Percentiles rank a stretch among this genome's conserved stretches.
Evolutionary conservation across 2,888 invertebrate genomes (phyloP).

Genomic region (Dastarcus helophoroides): DNA sequence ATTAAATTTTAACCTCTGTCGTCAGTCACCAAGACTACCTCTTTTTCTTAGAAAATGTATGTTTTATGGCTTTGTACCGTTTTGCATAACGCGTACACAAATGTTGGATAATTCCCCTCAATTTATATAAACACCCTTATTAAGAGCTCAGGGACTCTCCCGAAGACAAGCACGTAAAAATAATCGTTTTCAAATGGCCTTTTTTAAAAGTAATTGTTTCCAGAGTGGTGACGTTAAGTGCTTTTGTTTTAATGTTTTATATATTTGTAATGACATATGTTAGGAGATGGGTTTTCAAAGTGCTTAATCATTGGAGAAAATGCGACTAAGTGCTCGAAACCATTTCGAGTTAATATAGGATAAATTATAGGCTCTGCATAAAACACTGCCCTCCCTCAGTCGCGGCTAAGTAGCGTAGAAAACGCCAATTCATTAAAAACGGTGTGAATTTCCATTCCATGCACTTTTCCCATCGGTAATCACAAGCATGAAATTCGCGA

Average conservation of each 20-base stretch:
- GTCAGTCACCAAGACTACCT: no score
- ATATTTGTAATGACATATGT: constrained; percentile 12
- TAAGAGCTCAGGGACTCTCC: no score
- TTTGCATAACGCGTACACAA: no score
- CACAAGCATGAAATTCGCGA: not conserved
- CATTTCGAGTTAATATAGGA: constrained; percentile 14
- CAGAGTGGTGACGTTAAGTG: not conserved
- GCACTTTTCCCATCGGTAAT: constrained; percentile 1
- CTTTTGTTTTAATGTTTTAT: no score
- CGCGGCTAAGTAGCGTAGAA: constrained; percentile 12
- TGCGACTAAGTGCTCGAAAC: constrained; percentile 15
- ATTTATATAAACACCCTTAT: no score
- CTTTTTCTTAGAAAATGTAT: no score
- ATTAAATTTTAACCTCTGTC: no score
- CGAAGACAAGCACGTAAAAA: no score
- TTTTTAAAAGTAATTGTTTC: not conserved
- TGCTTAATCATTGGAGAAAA: constrained; percentile 17
- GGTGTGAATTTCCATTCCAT: no score
- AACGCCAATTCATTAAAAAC: constrained; percentile 14
- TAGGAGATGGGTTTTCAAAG: constrained; percentile 13
- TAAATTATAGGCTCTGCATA: constrained; percentile 15
- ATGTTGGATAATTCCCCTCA: no score
- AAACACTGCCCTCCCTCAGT: constrained; percentile 13
- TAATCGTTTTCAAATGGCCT: no score
- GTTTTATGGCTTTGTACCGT: no score